Evolutionary conservation across 2,113 vertebrate genomes (phyloP), one percentile per base, ranked within the genome.

Genomic region (Coracopsis vasa): DNA sequence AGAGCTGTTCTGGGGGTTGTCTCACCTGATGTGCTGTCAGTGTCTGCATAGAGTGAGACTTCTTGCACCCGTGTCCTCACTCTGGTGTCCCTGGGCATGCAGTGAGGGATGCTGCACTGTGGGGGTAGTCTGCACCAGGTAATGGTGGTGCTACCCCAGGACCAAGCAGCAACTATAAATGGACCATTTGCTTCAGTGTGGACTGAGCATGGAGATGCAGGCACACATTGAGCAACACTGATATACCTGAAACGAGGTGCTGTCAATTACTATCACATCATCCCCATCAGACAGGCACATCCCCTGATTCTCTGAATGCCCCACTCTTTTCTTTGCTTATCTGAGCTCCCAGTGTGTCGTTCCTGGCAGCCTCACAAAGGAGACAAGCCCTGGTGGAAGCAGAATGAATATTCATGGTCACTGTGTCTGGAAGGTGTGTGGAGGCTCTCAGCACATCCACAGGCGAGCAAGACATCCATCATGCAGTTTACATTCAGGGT

Each of bases 361-460:
- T 88, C 42, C 86, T 80, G 82, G 88, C 85, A 90, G 54, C 42
- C 72, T 80, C 61, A 80, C 41, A 93, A 74, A 85, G 42, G 45
- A 92, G 58, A 73, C 28, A 62, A 80, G 48, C 74, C 84, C 87
- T 67, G 50, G 35, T 61, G 82, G 75, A 13, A 80, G 51, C 3
- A 2, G 60, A 29, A 93, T 95, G 80, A 94, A 94, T 92, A 95
- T 94, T 91, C 71, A 90, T 90, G 50, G 50, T 64, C 85, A 64
- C 45, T 48, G 20, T 93, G 54, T 48, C 61, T 84, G 66, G 69
- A 85, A 86, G 61, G 90, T 72, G 56, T 88, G 31, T 33, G 45
- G 20, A 92, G 24, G 19, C 69, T 88, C 94, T 90, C 51, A 90
- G 72, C 48, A 42, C 41, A 84, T 75, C 62, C 67, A 69, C 48